Percentiles rank a stretch among this genome's conserved stretches.
Evolutionary conservation across 2,888 invertebrate species (phyloP).

Genomic region (Allophyes oxyacanthae): DNA sequence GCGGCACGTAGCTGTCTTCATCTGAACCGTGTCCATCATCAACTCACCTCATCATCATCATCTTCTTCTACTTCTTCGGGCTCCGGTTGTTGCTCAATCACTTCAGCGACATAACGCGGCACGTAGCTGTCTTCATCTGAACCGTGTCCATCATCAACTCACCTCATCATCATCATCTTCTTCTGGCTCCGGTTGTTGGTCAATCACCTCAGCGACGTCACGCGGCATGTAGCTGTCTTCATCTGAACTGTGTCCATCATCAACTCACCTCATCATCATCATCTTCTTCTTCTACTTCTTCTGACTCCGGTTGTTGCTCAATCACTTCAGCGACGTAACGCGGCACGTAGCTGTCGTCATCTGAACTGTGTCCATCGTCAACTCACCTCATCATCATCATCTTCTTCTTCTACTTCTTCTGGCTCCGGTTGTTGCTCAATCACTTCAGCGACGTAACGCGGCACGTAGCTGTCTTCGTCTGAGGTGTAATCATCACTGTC

Average conservation of each 20-base stretch:
- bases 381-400: slow-evolving; percentile 68
- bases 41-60: slow-evolving; percentile 67
- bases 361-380: no score
- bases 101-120: no score
- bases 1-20: no score
- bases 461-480: slow-evolving; percentile 64
- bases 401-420: slow-evolving; percentile 41
- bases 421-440: slow-evolving; percentile 49
- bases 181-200: slow-evolving; percentile 42
- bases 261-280: slow-evolving; percentile 67
- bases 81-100: slow-evolving; percentile 41
- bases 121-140: no score
- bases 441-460: slow-evolving; percentile 59
- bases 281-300: slow-evolving; percentile 49
- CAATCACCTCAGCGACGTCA: no score
- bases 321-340: no score
- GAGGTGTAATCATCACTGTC: slow-evolving; percentile 76
- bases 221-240: no score
- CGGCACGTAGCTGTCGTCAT: no score
- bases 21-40: no score
- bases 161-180: slow-evolving; percentile 70
- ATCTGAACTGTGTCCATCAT: no score
- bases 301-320: slow-evolving; percentile 46
- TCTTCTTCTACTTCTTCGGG: slow-evolving; percentile 50
- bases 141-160: no score